Evolutionary conservation across 2,797 vertebrate species (phyloP), one percentile per base, ranked within the genome.

Genomic region (Enteromius treurensis): DNA sequence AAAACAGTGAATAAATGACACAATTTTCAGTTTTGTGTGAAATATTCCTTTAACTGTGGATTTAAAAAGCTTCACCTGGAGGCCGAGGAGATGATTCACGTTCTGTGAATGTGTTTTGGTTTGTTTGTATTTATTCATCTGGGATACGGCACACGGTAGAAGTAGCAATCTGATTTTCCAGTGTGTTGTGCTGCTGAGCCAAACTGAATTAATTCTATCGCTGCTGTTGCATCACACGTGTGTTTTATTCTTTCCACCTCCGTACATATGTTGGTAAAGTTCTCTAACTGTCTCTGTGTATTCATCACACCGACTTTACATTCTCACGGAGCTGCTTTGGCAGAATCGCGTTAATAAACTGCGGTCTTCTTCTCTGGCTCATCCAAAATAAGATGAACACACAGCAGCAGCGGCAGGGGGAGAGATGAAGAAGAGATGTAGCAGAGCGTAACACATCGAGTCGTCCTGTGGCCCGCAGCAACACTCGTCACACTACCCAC

Each of bases 301-400:
- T 65, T 29, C n/a, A 0, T 75, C 62, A 67, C 83, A 80, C 73
- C 10, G 8, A 37, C 74, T 82, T 67, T 34, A n/a, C 45, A 53
- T 84, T 74, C 42, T 19, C 73, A 58, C 78, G 37, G 37, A 37
- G 26, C 29, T 69, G 77, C 75, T 81, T 77, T 64, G 77, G 79
- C 79, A 82, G 60, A 73, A 65, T 73, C 26, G 53, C 47, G 69
- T 85, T 81, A 85, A 82, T 82, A 78, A 81, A 82, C 67, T 32
- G 45, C 15, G 9, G 19, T 45, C 47, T 73, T 67, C 60, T 70
- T 21, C 29, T 58, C 49, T 49, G 37, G 21, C 68, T 79, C 78
- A 32, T 75, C 58, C 49, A 23, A 26, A 62, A 83, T 55, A 60
- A 10, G 29, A 53, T 58, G 70, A 65, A 23, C 69, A 67, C 53